These are phyloP conservation scores for Climacteris rufus DNA, from an alignment of 2,113 vertebrate species.

Conservation along the genomic window DNA sequence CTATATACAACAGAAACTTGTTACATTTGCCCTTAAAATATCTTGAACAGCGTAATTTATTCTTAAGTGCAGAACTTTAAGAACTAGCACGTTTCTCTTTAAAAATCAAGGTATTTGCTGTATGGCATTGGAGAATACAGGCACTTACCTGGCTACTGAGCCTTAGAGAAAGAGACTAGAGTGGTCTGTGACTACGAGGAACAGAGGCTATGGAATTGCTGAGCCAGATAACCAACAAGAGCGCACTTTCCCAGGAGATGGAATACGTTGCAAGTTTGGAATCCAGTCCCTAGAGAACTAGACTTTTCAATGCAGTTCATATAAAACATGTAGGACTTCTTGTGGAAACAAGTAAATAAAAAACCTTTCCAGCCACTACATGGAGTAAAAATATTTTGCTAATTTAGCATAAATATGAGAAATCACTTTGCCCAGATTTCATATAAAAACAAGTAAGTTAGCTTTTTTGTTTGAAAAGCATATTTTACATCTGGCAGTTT, in stretches of 20 bases:
- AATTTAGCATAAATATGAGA: conserved; percentile 20
- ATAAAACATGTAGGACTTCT: conserved; percentile 1
- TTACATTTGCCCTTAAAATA: not conserved
- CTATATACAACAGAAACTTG: not conserved
- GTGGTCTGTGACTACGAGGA: not conserved
- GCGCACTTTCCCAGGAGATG: not conserved
- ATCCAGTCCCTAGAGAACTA: not conserved
- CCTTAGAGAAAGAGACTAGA: not conserved
- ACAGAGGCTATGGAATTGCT: not conserved
- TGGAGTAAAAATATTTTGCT: conserved; percentile 39
- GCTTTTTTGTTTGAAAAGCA: not conserved
- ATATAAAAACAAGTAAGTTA: conserved; percentile 35
- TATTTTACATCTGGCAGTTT: conserved; percentile 25
- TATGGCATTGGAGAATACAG: not conserved
- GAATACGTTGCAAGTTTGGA: not conserved
- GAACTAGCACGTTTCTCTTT: not conserved
- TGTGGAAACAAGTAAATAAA: conserved; percentile 27
- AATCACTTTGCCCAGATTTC: conserved; percentile 5
- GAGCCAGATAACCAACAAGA: not conserved
- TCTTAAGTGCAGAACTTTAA: not conserved
- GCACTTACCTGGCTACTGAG: not conserved
- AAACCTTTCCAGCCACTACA: conserved; percentile 9
- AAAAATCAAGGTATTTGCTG: not conserved
- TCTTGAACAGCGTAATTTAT: not conserved
- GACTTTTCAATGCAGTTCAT: not conserved